Base-by-base conservation (phyloP, 2,888 invertebrate genomes). In the Labia minor region DNA sequence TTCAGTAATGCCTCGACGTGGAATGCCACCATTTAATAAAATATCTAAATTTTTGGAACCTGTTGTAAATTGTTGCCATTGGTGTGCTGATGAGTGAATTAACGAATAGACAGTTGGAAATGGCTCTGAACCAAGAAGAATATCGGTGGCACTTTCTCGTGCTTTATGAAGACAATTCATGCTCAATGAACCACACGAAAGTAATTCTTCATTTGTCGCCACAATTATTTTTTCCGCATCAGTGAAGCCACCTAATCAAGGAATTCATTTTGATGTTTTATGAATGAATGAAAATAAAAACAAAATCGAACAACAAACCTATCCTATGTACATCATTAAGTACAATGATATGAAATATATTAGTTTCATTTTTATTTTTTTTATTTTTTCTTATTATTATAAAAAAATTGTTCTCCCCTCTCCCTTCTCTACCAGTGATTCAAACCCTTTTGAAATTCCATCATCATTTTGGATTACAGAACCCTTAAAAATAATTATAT, bases 1-100 rank as follows among this genome's bases (percentile, higher is more conserved):
- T 81, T 92, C 92, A 67, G 87, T 87, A 65, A 92, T 81, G 21
- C 88, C 86, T 70, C 83, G 82, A 71, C 78, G 78, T 63, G 85
- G 78, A 68, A 91, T 80, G 26, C 92, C 92, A 67, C 90, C 90
- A 71, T 78, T 77, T 19, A 88, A 75, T 69, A 85, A 75, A 26
- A 73, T 73, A 75, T 91, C 85, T 66, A 91, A 78, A 66, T 75
- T 74, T 65, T 72, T 62, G 76, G 87, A 88, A 10, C 89, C 88
- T 72, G 73, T 75, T 1, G 78, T 75, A 19, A 77, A 66, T 19
- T 64, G 63, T 8, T 63, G 19, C 49, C 49, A 49, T 49, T 49
- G 49, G 14, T 14, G n/a, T 11, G 8, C 16, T 49, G 49, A 14
- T 8, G 49, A 49, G 3, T 49, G 49, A 49, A 49, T 4, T 10